These are phyloP conservation scores for Himalopsyche anomala DNA, from an alignment of 2,888 invertebrate species.

Conservation along the genomic window DNA sequence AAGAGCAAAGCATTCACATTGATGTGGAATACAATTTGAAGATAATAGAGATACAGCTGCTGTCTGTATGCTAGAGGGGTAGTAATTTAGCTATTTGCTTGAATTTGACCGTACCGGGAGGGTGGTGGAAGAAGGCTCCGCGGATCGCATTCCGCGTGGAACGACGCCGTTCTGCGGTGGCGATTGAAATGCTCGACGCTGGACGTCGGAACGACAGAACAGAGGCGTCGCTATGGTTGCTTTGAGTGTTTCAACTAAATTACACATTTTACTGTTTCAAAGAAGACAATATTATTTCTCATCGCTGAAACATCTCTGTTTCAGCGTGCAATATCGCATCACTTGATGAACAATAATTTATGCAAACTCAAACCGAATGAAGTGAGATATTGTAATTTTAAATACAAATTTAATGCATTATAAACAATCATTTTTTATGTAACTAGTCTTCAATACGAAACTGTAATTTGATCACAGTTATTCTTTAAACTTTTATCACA, in stretches of 20 bases:
- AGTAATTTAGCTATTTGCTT: constrained; percentile 57
- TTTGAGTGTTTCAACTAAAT: constrained; percentile 5
- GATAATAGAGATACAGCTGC: constrained; percentile 34
- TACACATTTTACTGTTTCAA: not conserved
- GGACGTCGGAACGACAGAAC: constrained; percentile 44
- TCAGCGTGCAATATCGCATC: no score
- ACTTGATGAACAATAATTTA: no score
- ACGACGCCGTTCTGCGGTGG: constrained; percentile 54
- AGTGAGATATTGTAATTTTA: no score
- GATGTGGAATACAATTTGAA: constrained; percentile 16
- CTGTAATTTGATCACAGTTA: no score
- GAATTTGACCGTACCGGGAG: constrained; percentile 33
- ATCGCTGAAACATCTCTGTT: no score
- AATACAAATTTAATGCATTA: no score
- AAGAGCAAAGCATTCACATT: not conserved
- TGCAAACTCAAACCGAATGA: no score
- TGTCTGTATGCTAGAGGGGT: not conserved
- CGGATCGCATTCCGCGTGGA: constrained; percentile 44
- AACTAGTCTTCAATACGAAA: no score
- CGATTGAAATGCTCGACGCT: constrained; percentile 52
- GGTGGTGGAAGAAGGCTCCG: not conserved
- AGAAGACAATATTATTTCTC: no score
- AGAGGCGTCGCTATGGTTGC: constrained; percentile 3
- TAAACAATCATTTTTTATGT: no score
- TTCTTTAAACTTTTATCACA: no score